A percentile compares a stretch with the other conserved stretches of the same genome.
Evolutionary conservation across 2,888 invertebrate genomes (phyloP).

Genomic region (Hypena proboscidalis): DNA sequence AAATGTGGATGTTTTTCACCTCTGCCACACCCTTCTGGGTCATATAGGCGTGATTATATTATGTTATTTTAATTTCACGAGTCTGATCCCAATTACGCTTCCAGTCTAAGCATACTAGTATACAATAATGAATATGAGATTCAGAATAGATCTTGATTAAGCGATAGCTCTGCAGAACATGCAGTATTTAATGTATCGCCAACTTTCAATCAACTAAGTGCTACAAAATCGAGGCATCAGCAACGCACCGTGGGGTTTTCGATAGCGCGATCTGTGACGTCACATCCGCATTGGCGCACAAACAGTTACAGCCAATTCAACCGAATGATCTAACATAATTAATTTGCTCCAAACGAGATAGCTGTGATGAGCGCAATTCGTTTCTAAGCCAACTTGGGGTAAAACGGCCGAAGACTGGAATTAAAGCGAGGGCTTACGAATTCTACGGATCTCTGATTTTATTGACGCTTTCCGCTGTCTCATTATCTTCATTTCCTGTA

Average conservation of each 20-base stretch:
- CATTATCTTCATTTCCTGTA: constrained; percentile 36
- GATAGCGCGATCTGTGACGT: constrained; percentile 7
- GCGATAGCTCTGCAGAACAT: no score
- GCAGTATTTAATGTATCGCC: background rate
- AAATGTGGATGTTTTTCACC: no score
- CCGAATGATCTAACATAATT: constrained; percentile 31
- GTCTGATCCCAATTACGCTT: no score
- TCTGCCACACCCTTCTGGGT: no score
- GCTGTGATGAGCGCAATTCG: constrained; percentile 32
- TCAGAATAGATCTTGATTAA: no score
- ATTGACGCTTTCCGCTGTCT: constrained; percentile 33
- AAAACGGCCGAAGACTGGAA: constrained; percentile 22
- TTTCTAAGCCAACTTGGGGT: constrained; percentile 24
- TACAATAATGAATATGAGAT: no score
- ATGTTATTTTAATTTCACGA: no score
- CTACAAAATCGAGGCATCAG: background rate
- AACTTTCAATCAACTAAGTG: constrained; percentile 8
- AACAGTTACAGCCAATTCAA: constrained; percentile 2
- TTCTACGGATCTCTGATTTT: constrained; percentile 39
- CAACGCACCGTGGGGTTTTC: constrained; percentile 2
- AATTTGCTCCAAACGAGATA: constrained; percentile 30
- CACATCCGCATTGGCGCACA: constrained; percentile 1
- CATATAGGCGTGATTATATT: no score
- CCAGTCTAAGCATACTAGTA: no score
- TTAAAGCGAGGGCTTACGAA: constrained; percentile 32